phyloP scores from a whole-genome alignment of 2,888 invertebrate genomes.

The Papilio elwesi region DNA sequence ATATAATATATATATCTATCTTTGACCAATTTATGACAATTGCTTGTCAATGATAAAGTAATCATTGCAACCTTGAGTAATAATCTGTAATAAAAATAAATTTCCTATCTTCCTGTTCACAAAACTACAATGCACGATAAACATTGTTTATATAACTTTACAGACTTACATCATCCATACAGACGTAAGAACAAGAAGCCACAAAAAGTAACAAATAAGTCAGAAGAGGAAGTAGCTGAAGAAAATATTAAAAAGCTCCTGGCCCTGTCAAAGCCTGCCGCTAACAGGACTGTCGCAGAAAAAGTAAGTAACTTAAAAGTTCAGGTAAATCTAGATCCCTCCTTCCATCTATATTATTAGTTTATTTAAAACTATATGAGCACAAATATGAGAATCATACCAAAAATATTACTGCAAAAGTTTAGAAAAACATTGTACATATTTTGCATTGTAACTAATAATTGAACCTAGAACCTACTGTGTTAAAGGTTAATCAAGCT shows the following conservation, averaged over 20 bases:
- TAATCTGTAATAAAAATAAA: background rate
- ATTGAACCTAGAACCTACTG: too few species aligned
- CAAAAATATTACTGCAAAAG: too few species aligned
- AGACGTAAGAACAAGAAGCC: constrained; percentile 53
- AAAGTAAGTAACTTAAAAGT: constrained; percentile 64
- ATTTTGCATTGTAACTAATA: too few species aligned
- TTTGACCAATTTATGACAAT: background rate
- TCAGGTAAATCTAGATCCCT: background rate
- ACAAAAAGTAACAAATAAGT: constrained; percentile 50
- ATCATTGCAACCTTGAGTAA: background rate
- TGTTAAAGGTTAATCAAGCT: too few species aligned
- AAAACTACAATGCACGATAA: background rate
- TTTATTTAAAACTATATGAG: too few species aligned
- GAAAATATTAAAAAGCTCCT: constrained; percentile 80
- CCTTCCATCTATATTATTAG: too few species aligned
- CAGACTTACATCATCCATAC: constrained; percentile 49
- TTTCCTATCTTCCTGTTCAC: background rate
- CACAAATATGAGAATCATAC: too few species aligned
- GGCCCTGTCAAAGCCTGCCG: constrained; percentile 69
- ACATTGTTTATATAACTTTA: constrained; percentile 1
- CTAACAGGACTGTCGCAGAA: constrained; percentile 65
- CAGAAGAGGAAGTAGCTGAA: constrained; percentile 59
- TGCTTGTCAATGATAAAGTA: background rate
- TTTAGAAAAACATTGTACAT: too few species aligned
- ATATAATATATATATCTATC: background rate